Conservation (phyloP, 2,888 invertebrate genomes). For the Scaeva pyrastri region DNA sequence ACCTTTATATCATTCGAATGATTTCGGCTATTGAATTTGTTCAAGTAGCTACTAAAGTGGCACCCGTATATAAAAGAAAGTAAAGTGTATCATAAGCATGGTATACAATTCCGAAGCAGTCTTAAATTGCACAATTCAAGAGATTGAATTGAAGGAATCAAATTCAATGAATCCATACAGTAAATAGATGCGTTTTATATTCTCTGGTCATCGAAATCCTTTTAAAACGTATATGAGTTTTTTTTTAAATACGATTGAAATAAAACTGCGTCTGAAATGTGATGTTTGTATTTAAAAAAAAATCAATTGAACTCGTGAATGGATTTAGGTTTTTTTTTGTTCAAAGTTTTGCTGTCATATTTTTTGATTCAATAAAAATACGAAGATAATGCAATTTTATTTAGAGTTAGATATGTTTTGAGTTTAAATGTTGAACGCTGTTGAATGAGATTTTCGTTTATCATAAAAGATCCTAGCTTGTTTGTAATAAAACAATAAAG, state of each 20-base stretch:
- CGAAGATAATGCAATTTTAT: no score
- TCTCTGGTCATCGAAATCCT: neutral
- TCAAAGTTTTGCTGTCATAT: neutral
- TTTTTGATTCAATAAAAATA: neutral
- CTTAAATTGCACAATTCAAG: conserved; percentile 1
- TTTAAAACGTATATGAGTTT: neutral
- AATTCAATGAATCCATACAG: neutral
- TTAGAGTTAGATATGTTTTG: no score
- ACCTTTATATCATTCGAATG: neutral
- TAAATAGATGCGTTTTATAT: neutral
- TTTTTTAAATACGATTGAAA: neutral
- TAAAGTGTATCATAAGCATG: no score
- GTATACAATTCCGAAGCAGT: neutral
- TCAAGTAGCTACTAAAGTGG: neutral
- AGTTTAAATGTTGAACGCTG: no score
- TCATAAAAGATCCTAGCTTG: no score
- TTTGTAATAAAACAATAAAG: no score
- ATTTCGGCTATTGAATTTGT: neutral
- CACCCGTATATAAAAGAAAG: no score
- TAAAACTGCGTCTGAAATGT: neutral
- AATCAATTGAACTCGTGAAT: neutral
- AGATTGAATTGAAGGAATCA: neutral
- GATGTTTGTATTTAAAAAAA: neutral
- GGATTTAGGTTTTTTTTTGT: no score
- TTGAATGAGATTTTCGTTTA: no score